Percentiles rank a stretch among this genome's conserved stretches.
Evolutionary conservation across 2,797 vertebrate genomes (phyloP).

Genomic region (Sciurus carolinensis): DNA sequence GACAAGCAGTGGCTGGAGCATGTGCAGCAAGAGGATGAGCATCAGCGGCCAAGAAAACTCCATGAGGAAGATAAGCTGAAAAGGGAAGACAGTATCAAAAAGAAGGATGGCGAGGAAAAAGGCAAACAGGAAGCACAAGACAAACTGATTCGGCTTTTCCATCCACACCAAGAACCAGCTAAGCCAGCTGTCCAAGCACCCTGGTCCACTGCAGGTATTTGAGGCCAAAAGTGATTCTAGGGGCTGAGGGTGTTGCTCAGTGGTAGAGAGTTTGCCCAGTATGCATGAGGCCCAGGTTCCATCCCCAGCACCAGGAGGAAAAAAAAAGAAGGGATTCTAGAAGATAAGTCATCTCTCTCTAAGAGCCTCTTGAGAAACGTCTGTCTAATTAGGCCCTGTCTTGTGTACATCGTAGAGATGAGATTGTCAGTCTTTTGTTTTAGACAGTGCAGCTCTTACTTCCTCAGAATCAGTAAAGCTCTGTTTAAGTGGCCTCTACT

Average conservation of each 20-base stretch:
- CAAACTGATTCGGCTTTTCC: conserved; percentile 94
- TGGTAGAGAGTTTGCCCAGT: neutral
- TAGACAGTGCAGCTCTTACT: neutral
- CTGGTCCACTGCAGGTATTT: conserved; percentile 91
- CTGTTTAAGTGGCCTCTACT: neutral
- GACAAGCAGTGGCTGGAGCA: conserved; percentile 89
- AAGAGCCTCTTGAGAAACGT: neutral
- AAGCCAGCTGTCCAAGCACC: conserved; percentile 90
- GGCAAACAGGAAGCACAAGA: conserved; percentile 93
- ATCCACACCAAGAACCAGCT: conserved; percentile 90
- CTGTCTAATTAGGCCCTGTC: neutral
- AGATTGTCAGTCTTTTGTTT: neutral
- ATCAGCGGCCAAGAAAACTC: conserved; percentile 91
- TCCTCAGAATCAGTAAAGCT: neutral
- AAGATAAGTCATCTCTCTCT: neutral
- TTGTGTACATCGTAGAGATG: neutral
- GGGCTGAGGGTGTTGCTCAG: neutral
- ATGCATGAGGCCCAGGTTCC: neutral
- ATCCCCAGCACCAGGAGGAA: too few relatives aligned
- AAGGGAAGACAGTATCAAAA: conserved; percentile 90
- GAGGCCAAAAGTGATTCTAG: neutral
- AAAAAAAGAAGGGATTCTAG: neutral
- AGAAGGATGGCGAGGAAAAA: conserved; percentile 89
- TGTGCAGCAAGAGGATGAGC: conserved; percentile 89
- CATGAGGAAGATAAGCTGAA: conserved; percentile 92